Base-by-base conservation (phyloP, 2,888 invertebrate genomes). In the Melanophora roralis region DNA sequence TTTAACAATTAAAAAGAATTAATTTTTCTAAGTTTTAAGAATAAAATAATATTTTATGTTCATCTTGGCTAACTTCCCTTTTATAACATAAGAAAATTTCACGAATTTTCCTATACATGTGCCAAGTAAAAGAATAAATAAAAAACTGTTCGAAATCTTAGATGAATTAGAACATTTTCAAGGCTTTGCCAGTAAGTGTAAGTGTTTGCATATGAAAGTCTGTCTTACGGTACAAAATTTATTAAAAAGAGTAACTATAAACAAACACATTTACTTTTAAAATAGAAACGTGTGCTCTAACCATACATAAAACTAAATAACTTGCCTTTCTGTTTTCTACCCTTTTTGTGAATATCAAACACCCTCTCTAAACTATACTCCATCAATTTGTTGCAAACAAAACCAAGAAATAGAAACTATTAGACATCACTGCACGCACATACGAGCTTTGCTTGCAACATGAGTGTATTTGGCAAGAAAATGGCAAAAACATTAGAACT, bases 151-250 rank as follows among this genome's bases (percentile, higher is more conserved):
- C 51, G 21, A 62, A 59, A 74, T 43, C 49, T 59, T 43, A 74
- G 59, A 67, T 67, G 68, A 62, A 69, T 69, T 62, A 76, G 76
- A 69, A 76, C 47, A 53, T 55, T 64, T 47, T 19, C 32, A 57
- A 76, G 62, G 47, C 55, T 49, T 9, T 47, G 9, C 19, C 1
- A 9, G 6, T 40, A 12, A 23, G 34, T 19, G 8, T 27, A 2
- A 21, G 23, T 51, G 11, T 16, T 7, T 8, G 2, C 36, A 2
- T 34, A n/a, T 34, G 32, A 14, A n/a, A n/a, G n/a, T n/a, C n/a
- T n/a, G n/a, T n/a, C n/a, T n/a, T 23, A 32, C 12, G 40, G 51
- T 11, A 14, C 2, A 27, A 65, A n/a, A 32, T 27, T 16, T 40
- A 4, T 59, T 49, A 40, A 64, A 64, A 53, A 57, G 55, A 69